phyloP scores from a whole-genome alignment of 2,797 vertebrate species.

The Picus viridis region DNA sequence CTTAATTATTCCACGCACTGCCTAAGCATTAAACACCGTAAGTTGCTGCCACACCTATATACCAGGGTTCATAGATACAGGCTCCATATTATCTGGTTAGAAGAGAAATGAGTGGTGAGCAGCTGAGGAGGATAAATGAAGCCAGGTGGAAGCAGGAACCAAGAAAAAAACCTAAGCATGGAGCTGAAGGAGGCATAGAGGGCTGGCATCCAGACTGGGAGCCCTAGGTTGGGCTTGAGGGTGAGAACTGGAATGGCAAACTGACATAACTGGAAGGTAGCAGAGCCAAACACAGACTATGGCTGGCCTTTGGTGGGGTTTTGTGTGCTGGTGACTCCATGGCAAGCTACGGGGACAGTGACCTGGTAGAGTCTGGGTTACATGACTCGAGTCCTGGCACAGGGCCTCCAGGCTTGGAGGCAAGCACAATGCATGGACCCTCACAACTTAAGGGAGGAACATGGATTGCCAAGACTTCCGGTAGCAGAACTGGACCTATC shows the following conservation, averaged over 20 bases:
- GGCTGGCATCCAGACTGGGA: accelerated
- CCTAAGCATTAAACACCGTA: constrained; percentile 27
- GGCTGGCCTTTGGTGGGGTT: neutral
- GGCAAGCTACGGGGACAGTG: neutral
- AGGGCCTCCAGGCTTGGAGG: neutral
- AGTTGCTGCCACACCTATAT: constrained; percentile 38
- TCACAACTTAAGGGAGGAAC: accelerated
- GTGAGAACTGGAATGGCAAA: neutral
- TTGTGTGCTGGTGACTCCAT: neutral
- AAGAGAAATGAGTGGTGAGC: neutral
- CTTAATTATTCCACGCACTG: constrained; percentile 18
- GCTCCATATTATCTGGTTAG: neutral
- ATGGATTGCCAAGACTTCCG: neutral
- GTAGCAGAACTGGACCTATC: neutral
- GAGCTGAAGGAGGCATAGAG: neutral
- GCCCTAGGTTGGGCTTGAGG: accelerated
- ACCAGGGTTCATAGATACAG: neutral
- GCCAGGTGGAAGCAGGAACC: neutral
- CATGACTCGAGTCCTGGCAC: neutral
- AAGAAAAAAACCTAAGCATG: neutral
- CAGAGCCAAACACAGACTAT: neutral
- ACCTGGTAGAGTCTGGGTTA: neutral
- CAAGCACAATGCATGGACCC: neutral
- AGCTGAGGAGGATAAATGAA: neutral
- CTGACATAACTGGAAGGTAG: neutral